Base-by-base conservation (phyloP, 2,797 vertebrate species). In the Pipistrellus pygmaeus region DNA sequence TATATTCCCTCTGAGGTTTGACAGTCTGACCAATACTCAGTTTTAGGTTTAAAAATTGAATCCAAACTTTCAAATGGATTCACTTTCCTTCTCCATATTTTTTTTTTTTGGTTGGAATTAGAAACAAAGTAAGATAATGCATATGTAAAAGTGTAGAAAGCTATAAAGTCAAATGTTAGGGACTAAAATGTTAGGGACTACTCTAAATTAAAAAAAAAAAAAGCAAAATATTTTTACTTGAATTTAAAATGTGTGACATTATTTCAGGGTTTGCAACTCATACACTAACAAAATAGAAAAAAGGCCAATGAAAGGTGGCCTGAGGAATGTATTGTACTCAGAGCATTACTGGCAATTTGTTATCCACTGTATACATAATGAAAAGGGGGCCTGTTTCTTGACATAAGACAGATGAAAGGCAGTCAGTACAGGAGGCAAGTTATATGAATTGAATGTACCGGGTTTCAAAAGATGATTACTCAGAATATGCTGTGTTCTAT, bases 401-500 rank as follows among this genome's bases (percentile, higher is more conserved):
- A 84, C 71, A 69, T 20, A 66, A 66, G 48, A 76, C 25, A n/a
- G 68, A 90, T 84, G 85, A 93, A 95, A 95, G 64, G n/a, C 30
- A 38, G 48, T 81, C 48, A 80, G 2, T 35, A n/a, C 3, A 46
- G 81, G 21, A 23, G 53, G 73, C 78, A 85, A 93, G 81, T 90
- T 83, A 46, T 83, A 71, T 60, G 53, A 55, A 55, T 9, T 21
- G 76, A 94, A 80, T 71, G 82, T 88, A 23, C 2, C 57, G 5
- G n/a, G 53, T 92, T 83, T 91, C 60, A 91, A 69, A 95, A 89
- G 80, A 69, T 81, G 69, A 92, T 76, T 62, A 48, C 21, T 30
- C 8, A 83, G 48, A 69, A 6, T 72, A 71, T 77, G 38, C 46
- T 78, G 55, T 21, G 25, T 25, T 51, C 94, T 23, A 46, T 48